Evolutionary conservation across 2,888 invertebrate species (phyloP).

Genomic region (Parochlus steinenii): DNA sequence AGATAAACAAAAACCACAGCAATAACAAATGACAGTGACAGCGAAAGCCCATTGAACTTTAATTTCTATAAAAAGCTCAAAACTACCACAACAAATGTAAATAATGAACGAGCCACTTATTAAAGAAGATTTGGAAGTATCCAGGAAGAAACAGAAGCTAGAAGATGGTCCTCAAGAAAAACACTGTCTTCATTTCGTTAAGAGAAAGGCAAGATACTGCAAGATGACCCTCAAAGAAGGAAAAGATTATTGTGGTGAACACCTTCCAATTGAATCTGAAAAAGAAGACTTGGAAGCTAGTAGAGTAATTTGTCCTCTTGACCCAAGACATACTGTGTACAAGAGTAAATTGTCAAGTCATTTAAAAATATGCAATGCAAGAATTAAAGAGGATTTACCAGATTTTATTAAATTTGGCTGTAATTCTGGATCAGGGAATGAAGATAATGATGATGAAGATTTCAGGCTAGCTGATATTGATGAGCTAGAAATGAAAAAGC

Average conservation of each 20-base stretch:
- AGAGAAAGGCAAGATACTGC: constrained; percentile 54
- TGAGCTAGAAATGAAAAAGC: constrained; percentile 24
- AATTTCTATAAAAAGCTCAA: no score
- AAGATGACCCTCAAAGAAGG: constrained; percentile 58
- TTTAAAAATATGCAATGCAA: constrained; percentile 55
- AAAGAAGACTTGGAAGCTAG: constrained; percentile 17
- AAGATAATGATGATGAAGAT: constrained; percentile 11
- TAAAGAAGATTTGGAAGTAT: no score
- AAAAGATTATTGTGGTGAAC: constrained; percentile 55
- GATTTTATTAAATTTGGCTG: constrained; percentile 26
- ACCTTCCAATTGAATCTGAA: constrained; percentile 28
- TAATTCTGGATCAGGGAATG: constrained; percentile 20
- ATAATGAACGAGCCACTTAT: no score
- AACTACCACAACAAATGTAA: no score
- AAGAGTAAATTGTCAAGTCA: constrained; percentile 50
- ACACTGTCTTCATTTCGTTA: constrained; percentile 50
- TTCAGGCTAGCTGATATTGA: constrained; percentile 29
- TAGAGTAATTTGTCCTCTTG: constrained; percentile 54
- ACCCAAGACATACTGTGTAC: constrained; percentile 54
- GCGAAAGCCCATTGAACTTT: no score
- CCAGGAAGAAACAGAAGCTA: no score
- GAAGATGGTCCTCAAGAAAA: no score
- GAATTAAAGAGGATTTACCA: constrained; percentile 32
- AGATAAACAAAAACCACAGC: no score
- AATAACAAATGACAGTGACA: no score